phyloP scores from a whole-genome alignment of 2,888 invertebrate species.

The Clunio marinus region DNA sequence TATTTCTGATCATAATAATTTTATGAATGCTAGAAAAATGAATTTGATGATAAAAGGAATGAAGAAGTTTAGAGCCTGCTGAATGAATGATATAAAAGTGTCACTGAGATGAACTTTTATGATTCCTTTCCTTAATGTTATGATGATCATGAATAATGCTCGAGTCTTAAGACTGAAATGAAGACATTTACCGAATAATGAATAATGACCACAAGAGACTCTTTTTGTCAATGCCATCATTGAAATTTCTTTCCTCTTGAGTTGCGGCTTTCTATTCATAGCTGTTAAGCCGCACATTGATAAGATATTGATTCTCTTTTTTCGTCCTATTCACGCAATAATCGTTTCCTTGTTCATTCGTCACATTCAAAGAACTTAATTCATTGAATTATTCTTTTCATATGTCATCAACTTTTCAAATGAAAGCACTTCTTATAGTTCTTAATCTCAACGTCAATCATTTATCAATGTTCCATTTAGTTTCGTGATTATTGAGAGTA shows the following conservation, averaged over 20 bases:
- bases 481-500: not conserved
- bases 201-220: not conserved
- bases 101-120: too few relatives aligned
- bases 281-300: constrained; percentile 20
- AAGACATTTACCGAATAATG: not conserved
- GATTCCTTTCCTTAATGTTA: too few relatives aligned
- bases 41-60: constrained; percentile 5
- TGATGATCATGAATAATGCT: too few relatives aligned
- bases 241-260: not conserved
- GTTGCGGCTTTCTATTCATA: not conserved
- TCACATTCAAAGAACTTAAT: not conserved
- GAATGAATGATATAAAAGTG: too few relatives aligned
- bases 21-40: constrained; percentile 18
- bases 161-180: not conserved
- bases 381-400: constrained; percentile 33
- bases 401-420: not conserved
- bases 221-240: not conserved
- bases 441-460: constrained; percentile 1
- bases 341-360: not conserved
- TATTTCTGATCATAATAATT: constrained; percentile 36
- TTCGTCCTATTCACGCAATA: not conserved
- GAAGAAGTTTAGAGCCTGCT: too few relatives aligned
- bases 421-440: constrained; percentile 11
- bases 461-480: not conserved
- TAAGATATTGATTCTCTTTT: constrained; percentile 14